Percentiles rank a stretch among this genome's conserved stretches.
Evolutionary conservation across 2,113 vertebrate species (phyloP).

Genomic region (Elaphurus davidianus): DNA sequence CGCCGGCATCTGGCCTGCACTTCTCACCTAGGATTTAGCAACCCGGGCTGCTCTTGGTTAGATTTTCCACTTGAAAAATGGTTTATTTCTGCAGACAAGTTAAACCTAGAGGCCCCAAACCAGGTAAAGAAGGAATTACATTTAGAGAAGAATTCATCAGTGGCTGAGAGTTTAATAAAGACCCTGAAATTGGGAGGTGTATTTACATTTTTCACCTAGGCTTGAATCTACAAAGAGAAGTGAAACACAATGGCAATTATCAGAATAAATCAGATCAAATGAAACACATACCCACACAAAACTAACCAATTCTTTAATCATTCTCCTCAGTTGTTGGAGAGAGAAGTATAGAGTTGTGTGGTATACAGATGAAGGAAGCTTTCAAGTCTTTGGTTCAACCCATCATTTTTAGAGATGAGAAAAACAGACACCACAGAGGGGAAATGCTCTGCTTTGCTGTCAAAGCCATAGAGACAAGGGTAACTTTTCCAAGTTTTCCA

Average conservation of each 20-base stretch:
- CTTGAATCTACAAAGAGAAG: conserved; percentile 35
- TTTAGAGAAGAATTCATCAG: conserved; percentile 36
- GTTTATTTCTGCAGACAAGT: neutral
- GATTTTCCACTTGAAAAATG: neutral
- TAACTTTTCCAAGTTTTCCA: neutral
- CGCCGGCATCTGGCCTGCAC: neutral
- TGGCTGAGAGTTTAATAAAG: conserved; percentile 56
- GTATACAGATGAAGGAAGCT: neutral
- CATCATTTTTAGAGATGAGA: conserved; percentile 9
- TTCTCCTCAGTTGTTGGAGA: neutral
- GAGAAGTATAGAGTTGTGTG: neutral
- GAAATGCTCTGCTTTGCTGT: neutral
- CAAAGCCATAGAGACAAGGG: neutral
- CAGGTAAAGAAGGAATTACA: conserved; percentile 31
- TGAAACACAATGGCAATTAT: conserved; percentile 19
- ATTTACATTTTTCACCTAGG: conserved; percentile 38
- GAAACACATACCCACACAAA: conserved; percentile 35
- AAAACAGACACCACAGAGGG: neutral
- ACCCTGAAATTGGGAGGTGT: neutral
- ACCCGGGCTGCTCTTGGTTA: neutral
- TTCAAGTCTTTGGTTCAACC: neutral
- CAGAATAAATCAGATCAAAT: conserved; percentile 55
- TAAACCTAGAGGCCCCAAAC: neutral
- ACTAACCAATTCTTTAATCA: conserved; percentile 27
- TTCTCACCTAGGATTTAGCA: conserved; percentile 47